phyloP scores from a whole-genome alignment of 92 coral and sea anemone genomes.

The Epizoanthus rinbou region DNA sequence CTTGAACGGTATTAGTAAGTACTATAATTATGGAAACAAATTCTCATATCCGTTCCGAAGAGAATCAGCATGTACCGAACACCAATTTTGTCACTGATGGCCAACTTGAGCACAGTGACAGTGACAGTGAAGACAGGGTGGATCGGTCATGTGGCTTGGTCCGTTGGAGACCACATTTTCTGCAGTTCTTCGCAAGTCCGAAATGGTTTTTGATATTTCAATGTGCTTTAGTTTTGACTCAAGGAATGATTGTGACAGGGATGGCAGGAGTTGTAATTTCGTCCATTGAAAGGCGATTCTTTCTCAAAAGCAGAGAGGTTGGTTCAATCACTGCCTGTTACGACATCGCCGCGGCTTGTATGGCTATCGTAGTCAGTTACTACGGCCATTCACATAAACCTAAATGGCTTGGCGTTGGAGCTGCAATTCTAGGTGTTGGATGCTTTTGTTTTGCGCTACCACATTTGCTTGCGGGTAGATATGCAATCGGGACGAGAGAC shows the following conservation, averaged over 20 bases:
- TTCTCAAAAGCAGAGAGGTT: constrained; percentile 75
- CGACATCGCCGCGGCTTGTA: constrained; percentile 84
- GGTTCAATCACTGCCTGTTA: constrained; percentile 85
- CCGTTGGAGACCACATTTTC: constrained; percentile 56
- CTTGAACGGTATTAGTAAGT: neutral
- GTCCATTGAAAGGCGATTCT: constrained; percentile 91
- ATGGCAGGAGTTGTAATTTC: constrained; percentile 89
- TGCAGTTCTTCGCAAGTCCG: constrained; percentile 78
- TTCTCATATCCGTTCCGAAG: too few species aligned
- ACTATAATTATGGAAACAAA: neutral
- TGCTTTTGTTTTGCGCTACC: constrained; percentile 92
- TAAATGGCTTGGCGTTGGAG: constrained; percentile 93
- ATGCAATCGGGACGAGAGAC: constrained; percentile 65
- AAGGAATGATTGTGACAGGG: constrained; percentile 95
- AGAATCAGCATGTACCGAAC: neutral
- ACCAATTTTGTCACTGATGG: neutral
- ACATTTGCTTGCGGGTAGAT: constrained; percentile 77
- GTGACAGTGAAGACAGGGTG: neutral
- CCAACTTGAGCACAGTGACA: neutral
- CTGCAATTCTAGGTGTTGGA: constrained; percentile 82
- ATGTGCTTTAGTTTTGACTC: constrained; percentile 86
- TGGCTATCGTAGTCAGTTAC: constrained; percentile 92
- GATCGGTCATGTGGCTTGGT: constrained; percentile 68
- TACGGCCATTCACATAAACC: constrained; percentile 95
- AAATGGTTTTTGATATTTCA: constrained; percentile 91